Percentiles rank a stretch among this genome's conserved stretches.
phyloP scores from a whole-genome alignment of 2,797 vertebrate genomes.

The Acanthurus lineatus region DNA sequence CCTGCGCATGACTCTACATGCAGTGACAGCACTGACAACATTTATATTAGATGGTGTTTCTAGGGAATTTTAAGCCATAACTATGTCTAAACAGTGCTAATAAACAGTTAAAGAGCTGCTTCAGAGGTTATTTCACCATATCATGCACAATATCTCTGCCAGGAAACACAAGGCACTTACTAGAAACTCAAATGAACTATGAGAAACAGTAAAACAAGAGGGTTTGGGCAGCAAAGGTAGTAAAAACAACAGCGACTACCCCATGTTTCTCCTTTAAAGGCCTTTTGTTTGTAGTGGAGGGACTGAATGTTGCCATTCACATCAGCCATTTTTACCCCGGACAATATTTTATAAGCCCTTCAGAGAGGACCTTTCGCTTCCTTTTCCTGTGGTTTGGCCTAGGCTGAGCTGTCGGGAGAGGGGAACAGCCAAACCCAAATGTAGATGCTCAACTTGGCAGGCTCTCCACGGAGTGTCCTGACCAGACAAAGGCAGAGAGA shows the following conservation, averaged over 20 bases:
- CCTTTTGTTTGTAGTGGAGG: constrained; percentile 76
- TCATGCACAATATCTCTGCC: constrained; percentile 48
- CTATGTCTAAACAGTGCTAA: constrained; percentile 5
- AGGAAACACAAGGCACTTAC: constrained; percentile 60
- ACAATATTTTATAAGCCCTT: constrained; percentile 85
- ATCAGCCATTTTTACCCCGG: constrained; percentile 80
- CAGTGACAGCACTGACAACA: constrained; percentile 9
- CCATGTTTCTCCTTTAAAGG: constrained; percentile 72
- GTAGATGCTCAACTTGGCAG: constrained; percentile 86
- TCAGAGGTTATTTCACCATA: constrained; percentile 45
- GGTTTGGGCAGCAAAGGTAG: constrained; percentile 53
- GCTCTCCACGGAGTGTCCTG: constrained; percentile 77
- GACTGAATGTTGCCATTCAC: constrained; percentile 80
- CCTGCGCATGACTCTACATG: background rate
- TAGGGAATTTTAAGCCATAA: constrained; percentile 50
- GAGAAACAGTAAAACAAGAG: constrained; percentile 61
- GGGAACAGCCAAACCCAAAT: constrained; percentile 88
- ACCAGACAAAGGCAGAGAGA: constrained; percentile 85
- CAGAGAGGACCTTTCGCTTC: constrained; percentile 83
- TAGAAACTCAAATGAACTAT: constrained; percentile 61
- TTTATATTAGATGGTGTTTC: constrained; percentile 40
- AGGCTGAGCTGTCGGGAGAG: constrained; percentile 76
- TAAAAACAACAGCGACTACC: constrained; percentile 59
- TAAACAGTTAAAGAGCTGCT: constrained; percentile 60
- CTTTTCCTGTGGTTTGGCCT: constrained; percentile 88